phyloP scores from a whole-genome alignment of 2,888 invertebrate genomes.

The Chirona hameri region DNA sequence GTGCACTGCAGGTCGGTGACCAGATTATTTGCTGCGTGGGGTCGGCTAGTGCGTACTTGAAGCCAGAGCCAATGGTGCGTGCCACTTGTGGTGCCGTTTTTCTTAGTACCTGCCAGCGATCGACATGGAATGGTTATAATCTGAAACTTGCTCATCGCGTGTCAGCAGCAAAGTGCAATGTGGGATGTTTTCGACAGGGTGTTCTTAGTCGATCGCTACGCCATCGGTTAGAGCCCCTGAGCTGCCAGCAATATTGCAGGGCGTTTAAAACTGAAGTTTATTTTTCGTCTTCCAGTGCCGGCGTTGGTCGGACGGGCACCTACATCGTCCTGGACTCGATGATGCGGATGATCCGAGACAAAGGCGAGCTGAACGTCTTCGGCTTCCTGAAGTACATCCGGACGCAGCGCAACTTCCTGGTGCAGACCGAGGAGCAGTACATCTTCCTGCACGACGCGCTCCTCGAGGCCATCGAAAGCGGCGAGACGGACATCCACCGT shows the following conservation, averaged over 20 bases:
- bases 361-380: slow-evolving; percentile 81
- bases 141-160: neutral
- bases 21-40: neutral
- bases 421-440: slow-evolving; percentile 98
- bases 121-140: neutral
- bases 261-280: neutral
- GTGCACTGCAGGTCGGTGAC: slow-evolving; percentile 84
- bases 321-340: slow-evolving; percentile 95
- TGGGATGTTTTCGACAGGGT: neutral
- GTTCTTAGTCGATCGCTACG: no score
- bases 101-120: no score
- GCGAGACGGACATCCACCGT: slow-evolving; percentile 71
- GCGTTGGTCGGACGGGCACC: slow-evolving; percentile 92
- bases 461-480: slow-evolving; percentile 84
- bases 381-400: slow-evolving; percentile 93
- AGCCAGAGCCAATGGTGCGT: neutral
- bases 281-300: slow-evolving; percentile 63
- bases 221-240: no score
- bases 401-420: slow-evolving; percentile 90
- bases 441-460: slow-evolving; percentile 97
- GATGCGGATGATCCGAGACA: slow-evolving; percentile 81
- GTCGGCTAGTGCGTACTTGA: no score
- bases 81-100: neutral
- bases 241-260: no score
- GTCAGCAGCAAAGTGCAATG: neutral